phyloP scores from a whole-genome alignment of 2,888 invertebrate genomes.

The Molorchus minor region DNA sequence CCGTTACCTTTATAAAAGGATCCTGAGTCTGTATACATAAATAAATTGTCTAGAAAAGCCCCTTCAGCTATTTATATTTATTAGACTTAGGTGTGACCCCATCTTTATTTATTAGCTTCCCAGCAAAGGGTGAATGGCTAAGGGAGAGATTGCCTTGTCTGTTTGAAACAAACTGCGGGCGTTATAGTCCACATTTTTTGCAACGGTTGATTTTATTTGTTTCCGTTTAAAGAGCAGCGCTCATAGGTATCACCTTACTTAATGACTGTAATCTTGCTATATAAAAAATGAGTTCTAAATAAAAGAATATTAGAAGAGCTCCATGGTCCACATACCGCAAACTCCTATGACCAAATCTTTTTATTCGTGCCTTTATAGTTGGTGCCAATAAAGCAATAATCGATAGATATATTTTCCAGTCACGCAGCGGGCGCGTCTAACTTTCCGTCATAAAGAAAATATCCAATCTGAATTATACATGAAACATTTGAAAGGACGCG shows the following conservation, averaged over 20 bases:
- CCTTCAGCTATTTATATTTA: conserved; percentile 20
- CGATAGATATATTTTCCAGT: conserved; percentile 52
- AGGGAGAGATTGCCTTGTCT: no score
- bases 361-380: conserved; percentile 44
- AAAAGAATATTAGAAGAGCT: no score
- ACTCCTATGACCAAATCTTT: conserved; percentile 21
- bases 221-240: no score
- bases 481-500: conserved; percentile 53
- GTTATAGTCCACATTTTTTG: no score
- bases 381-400: conserved; percentile 53
- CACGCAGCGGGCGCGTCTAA: conserved; percentile 46
- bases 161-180: no score
- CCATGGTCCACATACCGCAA: not conserved
- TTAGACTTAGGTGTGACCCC: conserved; percentile 5
- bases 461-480: conserved; percentile 60
- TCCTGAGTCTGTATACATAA: not conserved
- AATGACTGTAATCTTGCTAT: no score
- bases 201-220: no score
- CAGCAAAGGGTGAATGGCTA: conserved; percentile 10
- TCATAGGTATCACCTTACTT: no score
- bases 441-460: conserved; percentile 53
- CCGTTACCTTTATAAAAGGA: no score
- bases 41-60: not conserved
- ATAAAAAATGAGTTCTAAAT: no score
- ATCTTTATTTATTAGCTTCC: conserved; percentile 14